Conservation (phyloP, 2,888 invertebrate genomes). For the Ashinkailepas kermadecensis region DNA sequence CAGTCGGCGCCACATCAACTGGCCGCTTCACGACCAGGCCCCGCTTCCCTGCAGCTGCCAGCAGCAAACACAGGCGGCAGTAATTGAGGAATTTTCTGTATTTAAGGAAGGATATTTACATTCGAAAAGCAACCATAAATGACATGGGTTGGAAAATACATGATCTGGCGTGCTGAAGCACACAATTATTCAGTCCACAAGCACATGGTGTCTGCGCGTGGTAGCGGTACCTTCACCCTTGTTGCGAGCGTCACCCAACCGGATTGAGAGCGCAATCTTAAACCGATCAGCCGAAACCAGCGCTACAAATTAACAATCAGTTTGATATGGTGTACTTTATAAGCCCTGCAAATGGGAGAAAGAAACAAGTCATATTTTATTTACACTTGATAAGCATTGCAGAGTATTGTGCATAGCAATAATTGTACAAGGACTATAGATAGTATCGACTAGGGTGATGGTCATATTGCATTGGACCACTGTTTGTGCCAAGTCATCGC, state of each 20-base stretch:
- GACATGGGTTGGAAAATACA: slow-evolving; percentile 23
- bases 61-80: neutral
- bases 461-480: neutral
- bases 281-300: neutral
- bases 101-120: slow-evolving; percentile 19
- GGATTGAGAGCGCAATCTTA: neutral
- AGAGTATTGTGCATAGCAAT: neutral
- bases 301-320: neutral
- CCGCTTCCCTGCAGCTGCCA: no score
- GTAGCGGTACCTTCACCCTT: neutral
- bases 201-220: neutral
- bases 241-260: neutral
- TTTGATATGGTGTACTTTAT: slow-evolving; percentile 11
- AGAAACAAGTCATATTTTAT: neutral
- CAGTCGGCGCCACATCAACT: no score
- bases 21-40: no score
- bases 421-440: neutral
- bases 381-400: neutral
- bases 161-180: slow-evolving; percentile 2
- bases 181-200: neutral
- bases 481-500: neutral
- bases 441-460: neutral
- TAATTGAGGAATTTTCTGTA: slow-evolving; percentile 15
- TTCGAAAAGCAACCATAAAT: slow-evolving; percentile 19
- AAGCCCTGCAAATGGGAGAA: neutral